A percentile compares a stretch with the other conserved stretches of the same genome.
These are phyloP conservation scores for Byasa hedistus DNA, from an alignment of 2,888 invertebrate species.

Conservation along the genomic window DNA sequence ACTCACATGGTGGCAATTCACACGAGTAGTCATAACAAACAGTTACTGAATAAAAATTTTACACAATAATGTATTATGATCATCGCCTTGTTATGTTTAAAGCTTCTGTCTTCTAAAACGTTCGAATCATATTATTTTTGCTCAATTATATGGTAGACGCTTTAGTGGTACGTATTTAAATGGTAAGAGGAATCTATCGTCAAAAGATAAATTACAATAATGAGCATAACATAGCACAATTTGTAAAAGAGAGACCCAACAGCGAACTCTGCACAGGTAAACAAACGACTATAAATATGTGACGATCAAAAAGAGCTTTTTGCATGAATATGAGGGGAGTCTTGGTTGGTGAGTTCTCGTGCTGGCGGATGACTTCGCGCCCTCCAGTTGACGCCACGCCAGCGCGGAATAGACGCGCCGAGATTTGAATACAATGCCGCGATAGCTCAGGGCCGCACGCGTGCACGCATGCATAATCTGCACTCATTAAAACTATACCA, in stretches of 20 bases:
- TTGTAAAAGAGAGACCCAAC: neutral
- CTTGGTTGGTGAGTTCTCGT: constrained; percentile 1
- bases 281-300: too few relatives aligned
- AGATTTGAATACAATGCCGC: constrained; percentile 77
- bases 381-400: constrained; percentile 27
- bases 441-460: constrained; percentile 71
- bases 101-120: too few relatives aligned
- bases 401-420: constrained; percentile 49
- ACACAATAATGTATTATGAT: too few relatives aligned
- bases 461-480: constrained; percentile 71
- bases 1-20: too few relatives aligned
- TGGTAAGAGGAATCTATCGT: neutral
- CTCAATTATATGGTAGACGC: too few relatives aligned
- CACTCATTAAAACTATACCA: constrained; percentile 64
- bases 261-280: neutral
- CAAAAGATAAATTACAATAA: neutral
- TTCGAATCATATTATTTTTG: too few relatives aligned
- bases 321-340: constrained; percentile 14
- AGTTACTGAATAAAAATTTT: too few relatives aligned
- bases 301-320: too few relatives aligned
- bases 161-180: too few relatives aligned
- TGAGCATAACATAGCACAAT: neutral
- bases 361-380: constrained; percentile 20
- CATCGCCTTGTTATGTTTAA: too few relatives aligned
- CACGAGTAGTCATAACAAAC: too few relatives aligned